Percentiles rank a stretch among this genome's conserved stretches.
Conservation (phyloP, 2,797 vertebrate genomes). For the Centropyge bicolor region DNA sequence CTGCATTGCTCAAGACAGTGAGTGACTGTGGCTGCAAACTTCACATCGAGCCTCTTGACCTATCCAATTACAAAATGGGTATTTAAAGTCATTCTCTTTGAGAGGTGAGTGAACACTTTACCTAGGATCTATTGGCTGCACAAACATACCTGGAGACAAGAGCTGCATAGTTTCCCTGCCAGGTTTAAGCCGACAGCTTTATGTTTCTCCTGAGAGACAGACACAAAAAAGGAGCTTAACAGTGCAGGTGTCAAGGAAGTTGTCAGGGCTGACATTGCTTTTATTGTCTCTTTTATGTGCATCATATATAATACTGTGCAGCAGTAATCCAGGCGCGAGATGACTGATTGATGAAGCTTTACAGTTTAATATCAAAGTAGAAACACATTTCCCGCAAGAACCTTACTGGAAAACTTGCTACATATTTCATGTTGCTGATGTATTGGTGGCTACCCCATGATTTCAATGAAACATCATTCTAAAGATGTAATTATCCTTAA, state of each 20-base stretch:
- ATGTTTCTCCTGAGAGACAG: slow-evolving; percentile 65
- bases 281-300: background rate
- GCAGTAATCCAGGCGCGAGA: background rate
- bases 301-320: rapidly evolving
- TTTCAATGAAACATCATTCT: background rate
- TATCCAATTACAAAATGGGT: slow-evolving; percentile 49
- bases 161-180: slow-evolving; percentile 48
- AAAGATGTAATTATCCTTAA: background rate
- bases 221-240: background rate
- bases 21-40: slow-evolving; percentile 67
- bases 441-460: background rate
- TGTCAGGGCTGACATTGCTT: background rate
- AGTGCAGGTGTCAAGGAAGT: background rate
- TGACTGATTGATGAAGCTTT: background rate
- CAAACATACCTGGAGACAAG: slow-evolving; percentile 79
- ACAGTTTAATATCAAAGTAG: background rate
- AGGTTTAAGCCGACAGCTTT: slow-evolving; percentile 60
- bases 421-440: background rate
- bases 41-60: slow-evolving; percentile 78
- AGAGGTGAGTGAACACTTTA: background rate
- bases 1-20: slow-evolving; percentile 71
- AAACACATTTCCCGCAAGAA: background rate
- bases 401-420: background rate
- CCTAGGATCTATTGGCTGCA: background rate
- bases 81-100: slow-evolving; percentile 5